Conservation (phyloP, 2,888 invertebrate genomes). For the Hirtodrosophila duncani region DNA sequence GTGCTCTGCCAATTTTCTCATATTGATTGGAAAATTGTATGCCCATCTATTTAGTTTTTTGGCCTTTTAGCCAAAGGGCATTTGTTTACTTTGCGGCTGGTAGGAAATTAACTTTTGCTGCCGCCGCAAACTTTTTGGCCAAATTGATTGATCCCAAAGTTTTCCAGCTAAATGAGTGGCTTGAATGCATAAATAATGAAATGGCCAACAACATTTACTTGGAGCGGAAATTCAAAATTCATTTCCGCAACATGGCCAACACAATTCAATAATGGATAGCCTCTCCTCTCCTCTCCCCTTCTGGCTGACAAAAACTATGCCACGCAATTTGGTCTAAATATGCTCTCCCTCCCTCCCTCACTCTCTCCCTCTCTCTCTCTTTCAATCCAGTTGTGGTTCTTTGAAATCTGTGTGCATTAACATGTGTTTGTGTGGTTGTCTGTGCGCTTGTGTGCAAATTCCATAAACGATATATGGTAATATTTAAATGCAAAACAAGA, state of each 20-base stretch:
- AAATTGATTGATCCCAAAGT: constrained; percentile 3
- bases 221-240: constrained; percentile 62
- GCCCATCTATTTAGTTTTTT: constrained; percentile 54
- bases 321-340: constrained; percentile 27
- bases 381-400: too few species aligned
- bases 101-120: constrained; percentile 40
- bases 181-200: constrained; percentile 16
- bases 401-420: background rate
- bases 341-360: background rate
- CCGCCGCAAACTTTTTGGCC: background rate
- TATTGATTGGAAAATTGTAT: constrained; percentile 63
- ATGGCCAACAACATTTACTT: constrained; percentile 23
- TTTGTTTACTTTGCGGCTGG: constrained; percentile 39
- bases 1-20: constrained; percentile 2
- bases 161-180: constrained; percentile 15
- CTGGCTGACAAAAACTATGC: constrained; percentile 34
- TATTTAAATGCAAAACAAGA: constrained; percentile 45
- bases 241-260: constrained; percentile 47
- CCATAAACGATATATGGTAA: constrained; percentile 54
- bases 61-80: constrained; percentile 32
- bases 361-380: background rate
- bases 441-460: constrained; percentile 5
- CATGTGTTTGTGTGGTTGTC: constrained; percentile 5
- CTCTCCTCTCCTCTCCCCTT: too few species aligned
- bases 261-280: too few species aligned